phyloP scores from a whole-genome alignment of 2,113 vertebrate genomes.

The Periophthalmus modestus region DNA sequence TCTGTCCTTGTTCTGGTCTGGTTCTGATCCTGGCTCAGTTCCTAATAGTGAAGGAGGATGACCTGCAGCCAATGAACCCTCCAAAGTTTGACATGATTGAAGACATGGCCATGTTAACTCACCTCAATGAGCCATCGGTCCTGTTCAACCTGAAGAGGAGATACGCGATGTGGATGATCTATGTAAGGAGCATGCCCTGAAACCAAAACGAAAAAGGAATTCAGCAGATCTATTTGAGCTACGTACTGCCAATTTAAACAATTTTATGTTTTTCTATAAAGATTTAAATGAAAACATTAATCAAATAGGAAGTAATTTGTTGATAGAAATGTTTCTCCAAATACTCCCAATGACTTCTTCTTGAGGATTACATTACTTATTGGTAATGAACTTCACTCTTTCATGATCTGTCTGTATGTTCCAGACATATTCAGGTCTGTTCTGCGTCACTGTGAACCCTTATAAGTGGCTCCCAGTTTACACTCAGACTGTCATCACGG shows the following conservation, averaged over 20 bases:
- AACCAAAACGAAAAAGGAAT: neutral
- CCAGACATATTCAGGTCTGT: slow-evolving; percentile 93
- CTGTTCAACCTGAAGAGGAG: slow-evolving; percentile 86
- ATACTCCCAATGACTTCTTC: too few species aligned
- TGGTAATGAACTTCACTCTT: neutral
- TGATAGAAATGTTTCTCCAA: too few species aligned
- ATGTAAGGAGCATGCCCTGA: slow-evolving; percentile 77
- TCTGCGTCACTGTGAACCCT: slow-evolving; percentile 94
- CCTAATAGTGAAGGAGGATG: slow-evolving; percentile 81
- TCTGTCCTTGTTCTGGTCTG: neutral
- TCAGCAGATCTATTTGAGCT: neutral
- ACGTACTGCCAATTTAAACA: too few species aligned
- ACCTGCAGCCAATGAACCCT: slow-evolving; percentile 91
- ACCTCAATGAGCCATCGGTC: slow-evolving; percentile 90
- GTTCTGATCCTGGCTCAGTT: slow-evolving; percentile 63
- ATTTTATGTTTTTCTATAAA: too few species aligned
- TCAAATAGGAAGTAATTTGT: too few species aligned
- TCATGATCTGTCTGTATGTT: neutral
- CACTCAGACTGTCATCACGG: slow-evolving; percentile 82
- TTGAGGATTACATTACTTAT: too few species aligned
- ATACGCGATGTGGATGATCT: slow-evolving; percentile 93
- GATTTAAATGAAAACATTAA: too few species aligned
- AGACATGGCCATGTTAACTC: slow-evolving; percentile 95
- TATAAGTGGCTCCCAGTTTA: slow-evolving; percentile 97
- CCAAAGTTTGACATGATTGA: slow-evolving; percentile 91